Evolutionary conservation across 1,140 invertebrate genomes (phyloP), one percentile per base, ranked within the genome.

Genomic region (Calephelis nemesis): DNA sequence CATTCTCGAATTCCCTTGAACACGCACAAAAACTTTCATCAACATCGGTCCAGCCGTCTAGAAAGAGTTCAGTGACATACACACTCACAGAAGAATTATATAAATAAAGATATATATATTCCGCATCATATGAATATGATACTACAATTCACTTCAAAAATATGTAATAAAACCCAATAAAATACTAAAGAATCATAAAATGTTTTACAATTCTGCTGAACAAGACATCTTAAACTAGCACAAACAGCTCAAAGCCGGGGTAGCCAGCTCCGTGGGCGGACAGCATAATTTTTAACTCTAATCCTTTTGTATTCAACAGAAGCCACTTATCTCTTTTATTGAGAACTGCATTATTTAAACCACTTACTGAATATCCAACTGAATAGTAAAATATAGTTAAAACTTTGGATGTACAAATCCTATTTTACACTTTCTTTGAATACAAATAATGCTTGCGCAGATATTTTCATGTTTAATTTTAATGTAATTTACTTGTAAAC

Each of bases 351-450:
- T 81, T 85, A 80, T 80, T 78, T 76, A 39, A 58, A 58, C 52
- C 81, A 86, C 83, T 88, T 88, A 87, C 78, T 83, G 67, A 54
- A 73, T 76, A 76, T 77, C 72, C 72, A 83, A 77, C 77, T 84
- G 82, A 77, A 42, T 30, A 58, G 52, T 58, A 11, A 58, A 30
- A 58, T 58, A 30, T 58, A 13, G 30, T 58, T 58, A 58, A 58
- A 58, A n/a, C 12, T 58, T 45, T 45, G 9, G 8, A 66, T 12
- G 7, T 52, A 52, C 30, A 52, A 13, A 47, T 11, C 15, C 54
- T 39, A 30, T 58, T 58, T 30, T 47, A 60, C 30, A 48, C 12
- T 42, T 13, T 47, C 62, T 70, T 66, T 63, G 69, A 58, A 67
- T 67, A 63, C 63, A 70, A 45, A 47, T 62, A 40, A 39, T 13